These are phyloP conservation scores for Lasioglossum leucozonium DNA, from an alignment of 2,888 invertebrate species.

Conservation along the genomic window DNA sequence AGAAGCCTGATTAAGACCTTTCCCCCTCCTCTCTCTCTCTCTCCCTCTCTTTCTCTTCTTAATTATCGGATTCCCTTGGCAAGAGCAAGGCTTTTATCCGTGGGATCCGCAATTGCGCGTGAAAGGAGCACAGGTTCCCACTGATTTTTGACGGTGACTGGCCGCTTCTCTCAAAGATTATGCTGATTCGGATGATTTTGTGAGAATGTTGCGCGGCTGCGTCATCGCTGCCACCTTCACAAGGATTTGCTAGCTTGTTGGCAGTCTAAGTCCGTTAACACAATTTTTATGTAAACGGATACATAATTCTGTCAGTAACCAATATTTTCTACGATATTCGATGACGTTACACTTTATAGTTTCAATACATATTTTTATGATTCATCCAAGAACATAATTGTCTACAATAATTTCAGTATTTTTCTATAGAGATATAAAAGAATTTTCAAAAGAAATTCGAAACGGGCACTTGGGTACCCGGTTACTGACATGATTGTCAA, in stretches of 20 bases:
- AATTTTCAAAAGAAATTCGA: no score
- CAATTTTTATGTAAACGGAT: no score
- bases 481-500: no score
- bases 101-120: slow-evolving; percentile 9
- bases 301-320: no score
- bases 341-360: no score
- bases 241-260: background rate
- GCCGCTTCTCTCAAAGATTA: background rate
- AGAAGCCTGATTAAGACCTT: slow-evolving; percentile 17
- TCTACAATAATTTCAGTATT: no score
- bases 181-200: background rate
- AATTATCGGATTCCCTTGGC: slow-evolving; percentile 15
- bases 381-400: no score
- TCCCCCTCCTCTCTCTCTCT: background rate
- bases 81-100: background rate
- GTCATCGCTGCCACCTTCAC: background rate
- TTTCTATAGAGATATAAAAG: no score
- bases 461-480: no score
- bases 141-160: slow-evolving; percentile 17
- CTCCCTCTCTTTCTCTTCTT: background rate
- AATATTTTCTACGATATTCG: no score
- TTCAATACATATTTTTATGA: no score
- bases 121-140: background rate
- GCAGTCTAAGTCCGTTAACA: no score
- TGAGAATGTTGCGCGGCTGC: background rate